Base-by-base conservation (phyloP, 2,113 vertebrate genomes). In the Leptosomus discolor region DNA sequence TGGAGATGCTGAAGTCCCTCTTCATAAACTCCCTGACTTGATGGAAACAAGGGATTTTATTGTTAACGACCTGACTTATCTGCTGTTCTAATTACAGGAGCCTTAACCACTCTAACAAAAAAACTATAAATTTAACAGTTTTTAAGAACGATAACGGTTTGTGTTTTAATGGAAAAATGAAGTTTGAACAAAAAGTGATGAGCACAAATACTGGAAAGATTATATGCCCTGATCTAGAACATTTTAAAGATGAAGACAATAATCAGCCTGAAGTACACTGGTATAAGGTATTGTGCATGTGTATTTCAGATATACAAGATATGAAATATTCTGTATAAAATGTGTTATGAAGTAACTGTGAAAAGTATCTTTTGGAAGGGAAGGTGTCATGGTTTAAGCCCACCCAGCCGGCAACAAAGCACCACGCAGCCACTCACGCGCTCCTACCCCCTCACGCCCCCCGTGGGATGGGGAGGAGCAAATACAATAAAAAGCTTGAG, bases 201-300 rank as follows among this genome's bases (percentile, higher is more conserved):
- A 46, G 90, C 11, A 27, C 22, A 2, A 68, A n/a, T 43, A 82
- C 56, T 29, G 98, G 98, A 69, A 75, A 8, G 2, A 94, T 99
- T 61, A 88, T 94, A 41, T 99, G 99, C 69, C 99, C 99, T 54
- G 90, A 98, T 41, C 27, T 98, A 73, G 86, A 43, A 16, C 68
- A 91, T 16, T 98, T 98, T 80, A 96, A 98, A 64, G 54, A 85
- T 53, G 97, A 98, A 90, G 95, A 98, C 30, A 85, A 98, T 64
- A 36, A 96, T 29, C 88, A 96, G 3, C 97, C 94, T 65, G 73
- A 96, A 82, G 50, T 99, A 90, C 90, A 92, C 18, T 99, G 99
- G 99, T 98, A 98, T 97, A 99, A 98, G 98, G 99, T 99, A 98
- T 22, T 79, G 79, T 83, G 34, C 26, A 34, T 5, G 1, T 76